Conservation (phyloP, 1,140 invertebrate genomes). For the Tetraneura akinire region DNA sequence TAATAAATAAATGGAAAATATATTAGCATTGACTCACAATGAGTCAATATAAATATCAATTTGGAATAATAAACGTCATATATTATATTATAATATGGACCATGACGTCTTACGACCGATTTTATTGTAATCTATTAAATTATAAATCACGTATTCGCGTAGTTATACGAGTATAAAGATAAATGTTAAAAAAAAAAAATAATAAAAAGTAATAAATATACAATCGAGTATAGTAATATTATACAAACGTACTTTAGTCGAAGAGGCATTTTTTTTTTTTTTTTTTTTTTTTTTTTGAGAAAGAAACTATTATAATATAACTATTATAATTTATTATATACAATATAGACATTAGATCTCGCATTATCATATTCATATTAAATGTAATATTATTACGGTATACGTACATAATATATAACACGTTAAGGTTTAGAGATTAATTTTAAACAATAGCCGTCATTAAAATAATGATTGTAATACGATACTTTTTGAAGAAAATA, state of each 20-base stretch:
- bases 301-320: too few species aligned
- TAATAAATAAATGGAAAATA: neutral
- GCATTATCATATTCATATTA: too few species aligned
- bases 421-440: too few species aligned
- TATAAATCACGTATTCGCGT: conserved; percentile 35
- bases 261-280: neutral
- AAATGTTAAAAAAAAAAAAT: neutral
- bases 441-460: neutral
- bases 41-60: neutral
- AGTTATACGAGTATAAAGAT: too few species aligned
- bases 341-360: too few species aligned
- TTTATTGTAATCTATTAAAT: too few species aligned
- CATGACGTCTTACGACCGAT: neutral
- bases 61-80: conserved; percentile 31
- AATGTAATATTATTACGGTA: too few species aligned
- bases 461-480: neutral
- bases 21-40: neutral
- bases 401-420: too few species aligned
- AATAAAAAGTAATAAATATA: too few species aligned
- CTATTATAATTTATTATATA: too few species aligned
- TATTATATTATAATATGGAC: neutral
- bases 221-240: too few species aligned
- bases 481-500: neutral
- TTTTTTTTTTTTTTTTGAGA: too few species aligned
- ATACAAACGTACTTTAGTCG: neutral